Evolutionary conservation across 1,140 invertebrate species (phyloP), one percentile per base, ranked within the genome.

Genomic region (Zaprionus nigranus): DNA sequence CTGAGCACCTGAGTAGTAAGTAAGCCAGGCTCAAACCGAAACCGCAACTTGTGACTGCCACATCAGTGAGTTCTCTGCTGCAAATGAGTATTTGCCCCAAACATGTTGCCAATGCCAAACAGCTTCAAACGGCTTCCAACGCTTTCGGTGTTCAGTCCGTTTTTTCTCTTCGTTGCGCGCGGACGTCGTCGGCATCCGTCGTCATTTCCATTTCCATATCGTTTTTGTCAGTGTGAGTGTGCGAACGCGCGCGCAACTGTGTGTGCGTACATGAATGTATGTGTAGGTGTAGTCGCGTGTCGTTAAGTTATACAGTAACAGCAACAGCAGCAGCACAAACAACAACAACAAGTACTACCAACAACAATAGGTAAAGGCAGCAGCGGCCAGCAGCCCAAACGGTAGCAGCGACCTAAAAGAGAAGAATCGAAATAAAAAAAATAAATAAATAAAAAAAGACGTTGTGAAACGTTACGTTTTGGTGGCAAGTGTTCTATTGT

Each of bases 251-350:
- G 66, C 34, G 11, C n/a, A 20, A 36, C 15, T 53, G 36, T 51
- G 36, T 54, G 40, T 60, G 20, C 54, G 34, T n/a, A 34, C 61
- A n/a, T 22, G 64, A 59, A 30, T 17, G 53, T 34, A 49, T 58
- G 72, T 75, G 66, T 75, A 63, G 72, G 59, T 75, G 72, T 75
- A 75, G 72, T 75, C 72, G 72, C 72, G 72, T 75, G 72, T 75
- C 72, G 59, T 70, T 75, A 49, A 70, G 60, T 58, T 63, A 51
- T 58, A 63, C 66, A 75, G 40, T 53, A 75, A 49, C 51, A 67
- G 20, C 70, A 59, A 11, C 56, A 46, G 20, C 56, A 49, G 56
- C 28, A 58, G n/a, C 38, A 58, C n/a, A 54, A 61, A 61, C 28
- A 63, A 49, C 11, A 59, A 20, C 57, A 59, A 36, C 20, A 59